Conservation (phyloP, 2,113 vertebrate genomes). For the Manacus vitellinus region DNA sequence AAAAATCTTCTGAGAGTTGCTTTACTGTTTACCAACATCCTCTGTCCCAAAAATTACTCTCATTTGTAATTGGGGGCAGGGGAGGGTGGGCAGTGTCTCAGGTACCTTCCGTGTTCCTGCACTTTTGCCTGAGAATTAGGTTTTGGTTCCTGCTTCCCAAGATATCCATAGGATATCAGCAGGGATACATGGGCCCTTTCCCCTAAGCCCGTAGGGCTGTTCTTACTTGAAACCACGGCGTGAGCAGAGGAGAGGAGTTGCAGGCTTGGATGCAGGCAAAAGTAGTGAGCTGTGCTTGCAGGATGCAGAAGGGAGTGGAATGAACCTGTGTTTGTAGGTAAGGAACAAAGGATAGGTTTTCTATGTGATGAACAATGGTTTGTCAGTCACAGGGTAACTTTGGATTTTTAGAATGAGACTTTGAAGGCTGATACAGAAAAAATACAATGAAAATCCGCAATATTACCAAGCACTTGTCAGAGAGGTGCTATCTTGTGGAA, state of each 20-base stretch:
- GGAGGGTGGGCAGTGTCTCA: background rate
- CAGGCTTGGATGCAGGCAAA: background rate
- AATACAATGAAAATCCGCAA: background rate
- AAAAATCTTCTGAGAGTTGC: background rate
- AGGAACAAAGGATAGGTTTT: background rate
- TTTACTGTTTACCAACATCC: background rate
- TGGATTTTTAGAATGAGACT: background rate
- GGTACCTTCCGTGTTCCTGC: background rate
- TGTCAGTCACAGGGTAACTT: background rate
- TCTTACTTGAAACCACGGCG: background rate
- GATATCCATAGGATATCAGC: background rate
- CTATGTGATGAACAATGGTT: background rate
- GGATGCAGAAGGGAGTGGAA: background rate
- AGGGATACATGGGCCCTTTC: background rate
- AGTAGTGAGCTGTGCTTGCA: background rate
- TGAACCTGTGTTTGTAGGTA: background rate
- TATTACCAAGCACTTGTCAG: background rate
- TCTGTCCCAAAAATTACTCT: background rate
- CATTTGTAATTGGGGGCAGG: background rate
- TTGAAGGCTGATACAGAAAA: background rate
- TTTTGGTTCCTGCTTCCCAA: background rate
- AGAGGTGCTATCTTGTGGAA: background rate
- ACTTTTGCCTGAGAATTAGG: background rate
- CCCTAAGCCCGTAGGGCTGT: background rate
- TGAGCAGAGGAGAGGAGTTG: background rate